These are phyloP conservation scores for Hyalella azteca DNA, from an alignment of 2,888 invertebrate species.

Conservation along the genomic window DNA sequence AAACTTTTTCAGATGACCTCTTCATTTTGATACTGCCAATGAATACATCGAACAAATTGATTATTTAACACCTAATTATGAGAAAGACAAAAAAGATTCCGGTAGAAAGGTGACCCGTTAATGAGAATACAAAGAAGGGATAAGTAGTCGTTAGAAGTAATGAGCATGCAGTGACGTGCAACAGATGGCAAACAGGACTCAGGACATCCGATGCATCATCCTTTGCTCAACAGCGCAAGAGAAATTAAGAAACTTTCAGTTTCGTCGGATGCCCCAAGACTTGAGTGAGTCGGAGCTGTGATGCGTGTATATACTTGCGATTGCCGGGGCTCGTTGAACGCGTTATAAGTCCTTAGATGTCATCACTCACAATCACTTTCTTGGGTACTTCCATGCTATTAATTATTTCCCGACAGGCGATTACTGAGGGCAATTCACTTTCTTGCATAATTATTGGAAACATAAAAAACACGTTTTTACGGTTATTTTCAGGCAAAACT, in stretches of 20 bases:
- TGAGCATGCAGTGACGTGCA: neutral
- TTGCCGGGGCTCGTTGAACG: neutral
- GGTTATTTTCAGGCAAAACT: neutral
- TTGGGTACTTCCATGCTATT: neutral
- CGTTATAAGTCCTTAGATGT: neutral
- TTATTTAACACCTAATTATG: too few relatives aligned
- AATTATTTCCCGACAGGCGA: neutral
- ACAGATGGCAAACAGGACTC: neutral
- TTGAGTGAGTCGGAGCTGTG: neutral
- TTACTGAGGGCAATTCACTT: slow-evolving; percentile 21
- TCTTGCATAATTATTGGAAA: neutral
- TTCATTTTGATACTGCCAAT: too few relatives aligned
- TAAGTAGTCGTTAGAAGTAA: too few relatives aligned
- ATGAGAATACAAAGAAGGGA: too few relatives aligned
- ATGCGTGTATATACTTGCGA: slow-evolving; percentile 4
- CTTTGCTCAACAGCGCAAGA: neutral
- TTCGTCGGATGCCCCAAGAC: neutral
- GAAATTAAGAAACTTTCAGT: slow-evolving; percentile 14
- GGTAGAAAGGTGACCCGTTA: too few relatives aligned
- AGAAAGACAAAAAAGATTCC: too few relatives aligned
- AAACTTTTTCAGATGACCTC: too few relatives aligned
- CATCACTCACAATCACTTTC: slow-evolving; percentile 22
- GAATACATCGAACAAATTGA: too few relatives aligned
- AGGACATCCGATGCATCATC: slow-evolving; percentile 26
- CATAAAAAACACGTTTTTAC: neutral